Evolutionary conservation across 2,888 invertebrate genomes (phyloP).

Genomic region (Thymelicus lineola): DNA sequence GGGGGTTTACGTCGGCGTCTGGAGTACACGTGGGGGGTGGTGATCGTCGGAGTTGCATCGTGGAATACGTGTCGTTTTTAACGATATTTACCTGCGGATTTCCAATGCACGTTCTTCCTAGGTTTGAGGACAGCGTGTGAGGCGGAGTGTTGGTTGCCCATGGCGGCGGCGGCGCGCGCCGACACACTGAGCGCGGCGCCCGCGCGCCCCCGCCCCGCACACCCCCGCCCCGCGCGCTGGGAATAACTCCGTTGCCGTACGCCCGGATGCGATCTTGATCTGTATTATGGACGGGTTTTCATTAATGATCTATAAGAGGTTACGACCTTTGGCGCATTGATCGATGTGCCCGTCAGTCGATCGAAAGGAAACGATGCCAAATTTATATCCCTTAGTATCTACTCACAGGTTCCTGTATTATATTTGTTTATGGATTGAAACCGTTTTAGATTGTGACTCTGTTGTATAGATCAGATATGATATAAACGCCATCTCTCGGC

Average conservation of each 20-base stretch:
- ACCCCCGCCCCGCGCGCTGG: conserved; percentile 59
- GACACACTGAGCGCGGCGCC: conserved; percentile 72
- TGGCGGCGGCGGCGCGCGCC: conserved; percentile 82
- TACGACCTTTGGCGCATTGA: conserved; percentile 38
- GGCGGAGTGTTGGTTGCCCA: conserved; percentile 83
- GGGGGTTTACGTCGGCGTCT: conserved; percentile 54
- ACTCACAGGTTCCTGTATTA: conserved; percentile 20
- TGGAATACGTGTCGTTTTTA: conserved; percentile 44
- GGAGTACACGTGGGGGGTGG: conserved; percentile 41
- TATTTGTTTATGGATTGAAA: conserved; percentile 7
- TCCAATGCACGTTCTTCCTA: conserved; percentile 93
- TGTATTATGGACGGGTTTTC: conserved; percentile 70
- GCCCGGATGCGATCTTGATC: conserved; percentile 71
- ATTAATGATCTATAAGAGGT: conserved; percentile 47
- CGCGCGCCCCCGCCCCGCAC: conserved; percentile 57
- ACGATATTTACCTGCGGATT: conserved; percentile 89
- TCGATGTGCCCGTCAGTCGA: conserved; percentile 30
- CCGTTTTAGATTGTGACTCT: background rate
- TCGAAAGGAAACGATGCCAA: conserved; percentile 26
- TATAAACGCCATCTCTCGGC: conserved; percentile 14
- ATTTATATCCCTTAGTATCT: conserved; percentile 19
- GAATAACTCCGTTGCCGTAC: conserved; percentile 70
- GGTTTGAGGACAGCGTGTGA: conserved; percentile 81
- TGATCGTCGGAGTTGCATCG: conserved; percentile 36
- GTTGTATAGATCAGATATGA: background rate